Base-by-base conservation (phyloP, 1,140 invertebrate species). In the Meloidogyne floridensis region DNA sequence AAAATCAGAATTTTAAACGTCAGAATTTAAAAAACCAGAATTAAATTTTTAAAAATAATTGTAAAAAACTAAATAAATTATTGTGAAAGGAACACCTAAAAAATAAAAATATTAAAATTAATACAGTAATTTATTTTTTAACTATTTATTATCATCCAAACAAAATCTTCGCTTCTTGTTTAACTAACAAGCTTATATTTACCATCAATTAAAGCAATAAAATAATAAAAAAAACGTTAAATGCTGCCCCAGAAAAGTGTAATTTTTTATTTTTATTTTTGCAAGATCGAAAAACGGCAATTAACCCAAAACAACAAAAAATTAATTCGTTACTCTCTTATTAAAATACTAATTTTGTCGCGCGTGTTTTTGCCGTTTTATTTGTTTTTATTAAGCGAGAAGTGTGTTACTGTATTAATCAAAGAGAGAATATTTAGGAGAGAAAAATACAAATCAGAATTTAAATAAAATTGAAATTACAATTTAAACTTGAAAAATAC, bases 241-340 rank as follows among this genome's bases (percentile, higher is more conserved):
- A 65, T 65, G 15, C 59, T 65, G 59, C 59, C n/a, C 59, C n/a
- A 65, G n/a, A 32, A n/a, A 65, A 65, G n/a, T n/a, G n/a, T 65
- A 13, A 65, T 65, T 65, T 65, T 65, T 65, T 32, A 32, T n/a
- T n/a, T n/a, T n/a, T n/a, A n/a, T 32, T n/a, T 65, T 65, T 65
- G 7, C 15, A 65, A 65, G 3, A 65, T 47, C 47, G 59, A 65
- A n/a, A 65, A n/a, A 65, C 15, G n/a, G n/a, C 15, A 65, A 65
- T 65, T 65, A 65, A 65, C 59, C n/a, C 59, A 65, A 65, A 65
- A 65, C 59, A 65, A 65, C 59, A n/a, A 65, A 65, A 65, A n/a
- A 65, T 18, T 7, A 65, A 65, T n/a, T 65, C n/a, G n/a, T 15
- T 59, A 3, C 32, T 32, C 32, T 32, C 32, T n/a, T n/a, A 65